Percentiles rank a stretch among this genome's conserved stretches.
Conservation (phyloP, 2,797 vertebrate species). For the Potorous gilbertii region DNA sequence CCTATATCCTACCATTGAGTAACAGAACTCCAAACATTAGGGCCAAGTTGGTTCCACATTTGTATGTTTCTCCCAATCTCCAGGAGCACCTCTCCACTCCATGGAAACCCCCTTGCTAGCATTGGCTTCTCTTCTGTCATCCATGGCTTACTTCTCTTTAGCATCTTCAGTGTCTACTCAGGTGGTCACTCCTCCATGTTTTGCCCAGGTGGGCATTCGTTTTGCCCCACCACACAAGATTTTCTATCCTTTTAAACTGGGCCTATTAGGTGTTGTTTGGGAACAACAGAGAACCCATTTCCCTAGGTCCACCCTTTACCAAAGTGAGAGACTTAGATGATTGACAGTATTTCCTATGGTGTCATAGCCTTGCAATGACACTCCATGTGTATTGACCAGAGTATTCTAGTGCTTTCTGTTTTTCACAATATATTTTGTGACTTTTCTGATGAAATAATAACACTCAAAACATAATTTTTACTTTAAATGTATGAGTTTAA, state of each 20-base stretch:
- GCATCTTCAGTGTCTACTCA: neutral
- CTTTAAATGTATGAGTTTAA: neutral
- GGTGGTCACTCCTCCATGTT: neutral
- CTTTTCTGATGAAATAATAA: neutral
- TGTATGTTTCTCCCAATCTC: neutral
- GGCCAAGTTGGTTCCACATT: neutral
- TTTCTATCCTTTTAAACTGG: neutral
- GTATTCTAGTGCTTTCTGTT: neutral
- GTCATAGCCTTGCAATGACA: neutral
- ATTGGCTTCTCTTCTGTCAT: neutral
- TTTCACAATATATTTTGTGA: neutral
- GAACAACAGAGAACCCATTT: neutral
- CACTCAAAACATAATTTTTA: neutral
- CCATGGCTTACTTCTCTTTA: neutral
- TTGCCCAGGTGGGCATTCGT: neutral
- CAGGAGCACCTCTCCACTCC: neutral
- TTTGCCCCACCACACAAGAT: neutral
- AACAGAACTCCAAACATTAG: neutral
- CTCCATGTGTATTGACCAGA: neutral
- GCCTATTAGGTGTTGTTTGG: neutral
- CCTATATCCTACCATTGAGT: neutral
- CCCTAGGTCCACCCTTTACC: neutral
- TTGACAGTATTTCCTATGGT: neutral
- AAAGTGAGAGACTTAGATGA: neutral
- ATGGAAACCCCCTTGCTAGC: neutral